phyloP scores from a whole-genome alignment of 2,113 vertebrate species.

The Hippocampus barbouri region DNA sequence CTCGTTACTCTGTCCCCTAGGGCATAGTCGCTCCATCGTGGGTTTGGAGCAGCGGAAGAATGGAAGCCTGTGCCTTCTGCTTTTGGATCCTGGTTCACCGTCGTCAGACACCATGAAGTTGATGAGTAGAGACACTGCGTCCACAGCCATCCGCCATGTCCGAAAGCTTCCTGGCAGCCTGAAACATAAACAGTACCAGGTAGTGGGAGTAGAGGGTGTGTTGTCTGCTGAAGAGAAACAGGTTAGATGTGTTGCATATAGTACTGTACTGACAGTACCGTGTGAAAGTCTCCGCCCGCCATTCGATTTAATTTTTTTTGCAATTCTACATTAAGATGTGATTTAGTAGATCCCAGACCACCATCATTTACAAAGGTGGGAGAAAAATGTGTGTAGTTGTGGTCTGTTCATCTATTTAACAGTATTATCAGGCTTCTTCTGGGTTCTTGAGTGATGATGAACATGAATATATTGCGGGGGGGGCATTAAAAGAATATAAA shows the following conservation, averaged over 20 bases:
- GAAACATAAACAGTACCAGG: slow-evolving; percentile 90
- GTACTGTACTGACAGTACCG: neutral
- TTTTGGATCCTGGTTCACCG: slow-evolving; percentile 84
- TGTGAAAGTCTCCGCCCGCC: neutral
- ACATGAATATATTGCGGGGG: too few species aligned
- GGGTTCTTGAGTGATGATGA: neutral
- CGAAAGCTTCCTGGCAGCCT: slow-evolving; percentile 75
- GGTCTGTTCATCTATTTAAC: neutral
- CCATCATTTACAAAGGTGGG: neutral
- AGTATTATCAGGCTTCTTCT: neutral
- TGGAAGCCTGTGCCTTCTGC: slow-evolving; percentile 78
- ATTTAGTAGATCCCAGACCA: neutral
- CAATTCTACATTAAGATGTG: neutral
- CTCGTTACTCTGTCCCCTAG: slow-evolving; percentile 50
- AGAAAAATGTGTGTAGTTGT: neutral
- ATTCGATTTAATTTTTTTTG: neutral
- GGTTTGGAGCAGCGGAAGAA: slow-evolving; percentile 89
- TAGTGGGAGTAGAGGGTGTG: slow-evolving; percentile 79
- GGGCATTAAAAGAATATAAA: too few species aligned
- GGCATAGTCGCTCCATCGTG: slow-evolving; percentile 86
- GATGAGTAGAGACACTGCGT: slow-evolving; percentile 62
- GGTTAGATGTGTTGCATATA: slow-evolving; percentile 52
- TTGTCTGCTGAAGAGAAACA: slow-evolving; percentile 82
- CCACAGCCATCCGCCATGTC: slow-evolving; percentile 66
- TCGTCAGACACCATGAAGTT: slow-evolving; percentile 79